These are phyloP conservation scores for Ennomos fuscantarius DNA, from an alignment of 2,888 invertebrate genomes.

Conservation along the genomic window DNA sequence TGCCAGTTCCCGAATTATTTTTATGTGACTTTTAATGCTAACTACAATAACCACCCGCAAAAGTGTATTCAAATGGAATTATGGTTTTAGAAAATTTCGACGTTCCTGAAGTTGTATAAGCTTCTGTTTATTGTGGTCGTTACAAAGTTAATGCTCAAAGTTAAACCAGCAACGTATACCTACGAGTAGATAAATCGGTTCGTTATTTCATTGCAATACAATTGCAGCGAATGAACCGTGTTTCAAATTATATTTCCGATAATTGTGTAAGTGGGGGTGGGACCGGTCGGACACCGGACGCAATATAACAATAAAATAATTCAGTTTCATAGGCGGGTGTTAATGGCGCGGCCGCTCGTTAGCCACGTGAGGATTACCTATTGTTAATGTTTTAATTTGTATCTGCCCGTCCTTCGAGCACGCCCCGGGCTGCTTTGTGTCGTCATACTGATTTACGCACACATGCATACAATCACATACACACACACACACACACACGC, in stretches of 20 bases:
- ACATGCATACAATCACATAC: slow-evolving; percentile 15
- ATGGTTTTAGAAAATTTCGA: slow-evolving; percentile 33
- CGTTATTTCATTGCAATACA: slow-evolving; percentile 38
- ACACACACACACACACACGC: too few relatives aligned
- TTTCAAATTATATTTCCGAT: slow-evolving; percentile 54
- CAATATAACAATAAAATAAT: slow-evolving; percentile 76
- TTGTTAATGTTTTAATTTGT: slow-evolving; percentile 83
- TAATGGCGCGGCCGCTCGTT: slow-evolving; percentile 77
- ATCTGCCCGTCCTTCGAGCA: slow-evolving; percentile 53
- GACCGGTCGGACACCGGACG: slow-evolving; percentile 47
- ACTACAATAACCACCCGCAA: slow-evolving; percentile 30
- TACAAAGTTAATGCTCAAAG: slow-evolving; percentile 39
- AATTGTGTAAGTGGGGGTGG: slow-evolving; percentile 60
- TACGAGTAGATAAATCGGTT: slow-evolving; percentile 27
- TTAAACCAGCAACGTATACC: slow-evolving; percentile 34
- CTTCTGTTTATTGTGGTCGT: slow-evolving; percentile 39
- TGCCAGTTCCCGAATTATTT: slow-evolving; percentile 36
- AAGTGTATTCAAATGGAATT: slow-evolving; percentile 36
- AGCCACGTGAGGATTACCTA: slow-evolving; percentile 76
- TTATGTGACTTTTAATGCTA: slow-evolving; percentile 39
- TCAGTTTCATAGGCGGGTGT: slow-evolving; percentile 72
- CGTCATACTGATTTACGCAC: slow-evolving; percentile 28
- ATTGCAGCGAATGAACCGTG: slow-evolving; percentile 46
- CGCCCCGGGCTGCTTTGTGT: slow-evolving; percentile 41
- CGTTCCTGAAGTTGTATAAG: slow-evolving; percentile 33